phyloP scores from a whole-genome alignment of 1,140 invertebrate species.

The Dysdera silvatica region DNA sequence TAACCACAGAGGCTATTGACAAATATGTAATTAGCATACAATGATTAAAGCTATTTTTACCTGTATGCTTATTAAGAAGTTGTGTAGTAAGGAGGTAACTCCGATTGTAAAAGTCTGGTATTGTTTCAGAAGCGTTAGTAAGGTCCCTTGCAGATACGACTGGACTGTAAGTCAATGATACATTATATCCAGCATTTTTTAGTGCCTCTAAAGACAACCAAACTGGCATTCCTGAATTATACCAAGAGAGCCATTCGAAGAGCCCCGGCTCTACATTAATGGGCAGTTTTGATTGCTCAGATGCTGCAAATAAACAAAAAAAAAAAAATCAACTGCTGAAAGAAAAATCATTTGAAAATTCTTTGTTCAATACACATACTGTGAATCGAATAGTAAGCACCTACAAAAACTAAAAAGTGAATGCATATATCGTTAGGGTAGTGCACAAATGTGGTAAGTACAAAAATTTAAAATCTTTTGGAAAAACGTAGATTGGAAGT shows the following conservation, averaged over 20 bases:
- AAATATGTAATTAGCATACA: background rate
- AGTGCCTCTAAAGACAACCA: slow-evolving; percentile 70
- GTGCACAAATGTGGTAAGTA: too few relatives aligned
- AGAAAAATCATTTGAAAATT: background rate
- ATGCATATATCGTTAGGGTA: too few relatives aligned
- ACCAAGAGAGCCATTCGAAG: slow-evolving; percentile 91
- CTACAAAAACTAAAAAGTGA: background rate
- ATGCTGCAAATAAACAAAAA: slow-evolving; percentile 28
- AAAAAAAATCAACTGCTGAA: background rate
- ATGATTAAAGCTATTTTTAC: slow-evolving; percentile 1
- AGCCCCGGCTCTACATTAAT: slow-evolving; percentile 78
- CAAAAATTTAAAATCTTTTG: too few relatives aligned
- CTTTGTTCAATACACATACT: background rate
- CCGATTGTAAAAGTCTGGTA: slow-evolving; percentile 66
- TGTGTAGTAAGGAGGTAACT: slow-evolving; percentile 44
- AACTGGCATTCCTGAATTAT: slow-evolving; percentile 58
- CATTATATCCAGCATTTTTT: slow-evolving; percentile 61
- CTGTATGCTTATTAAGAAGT: slow-evolving; percentile 37
- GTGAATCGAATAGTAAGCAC: background rate
- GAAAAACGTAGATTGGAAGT: too few relatives aligned
- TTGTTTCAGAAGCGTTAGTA: slow-evolving; percentile 50
- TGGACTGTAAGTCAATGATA: slow-evolving; percentile 62
- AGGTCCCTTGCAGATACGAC: slow-evolving; percentile 52
- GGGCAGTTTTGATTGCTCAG: slow-evolving; percentile 42
- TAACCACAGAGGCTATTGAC: slow-evolving; percentile 49